Evolutionary conservation across 1,140 invertebrate genomes (phyloP), one percentile per base, ranked within the genome.

Genomic region (Eriosoma lanigerum): DNA sequence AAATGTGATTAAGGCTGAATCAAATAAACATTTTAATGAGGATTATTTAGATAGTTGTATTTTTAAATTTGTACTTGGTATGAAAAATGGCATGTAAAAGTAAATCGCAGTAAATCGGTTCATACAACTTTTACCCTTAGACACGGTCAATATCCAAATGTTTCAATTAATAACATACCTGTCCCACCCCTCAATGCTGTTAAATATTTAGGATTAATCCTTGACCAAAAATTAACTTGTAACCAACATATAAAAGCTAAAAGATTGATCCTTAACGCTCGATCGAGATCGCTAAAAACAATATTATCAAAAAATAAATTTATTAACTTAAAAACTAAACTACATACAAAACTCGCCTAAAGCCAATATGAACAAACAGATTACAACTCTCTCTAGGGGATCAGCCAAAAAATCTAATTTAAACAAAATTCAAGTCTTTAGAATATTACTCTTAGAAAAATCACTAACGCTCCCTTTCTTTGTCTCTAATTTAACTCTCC

Each of bases 121-220:
- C 26, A 60, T 60, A 26, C 21, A 17, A 26, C 58, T 15, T 60
- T 60, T 60, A 56, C 54, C n/a, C 54, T 56, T 56, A 56, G 54
- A 26, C 21, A 58, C 12, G 12, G 58, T 29, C 17, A 29, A 1
- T 62, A 26, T 62, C 26, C 13, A 62, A 62, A 62, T 62, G 6
- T 62, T 32, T 32, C 58, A 58, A 8, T 58, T 5, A 62, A 62
- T 62, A 62, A 62, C 1, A 32, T 62, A 32, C 15, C 17, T 62
- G 32, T 62, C 29, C 29, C 60, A 38, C 29, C 60, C 8, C 26
- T 62, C 24, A 17, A 29, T 26, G 24, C 56, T 58, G 24, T 58
- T 13, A 58, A 58, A 24, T 60, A 26, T 29, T 26, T 60, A 60
- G 52, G n/a, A 2, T 56, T 56, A 12, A 60, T 29, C 15, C 58